These are phyloP conservation scores for Heliconius himera DNA, from an alignment of 1,140 invertebrate genomes.

Conservation along the genomic window DNA sequence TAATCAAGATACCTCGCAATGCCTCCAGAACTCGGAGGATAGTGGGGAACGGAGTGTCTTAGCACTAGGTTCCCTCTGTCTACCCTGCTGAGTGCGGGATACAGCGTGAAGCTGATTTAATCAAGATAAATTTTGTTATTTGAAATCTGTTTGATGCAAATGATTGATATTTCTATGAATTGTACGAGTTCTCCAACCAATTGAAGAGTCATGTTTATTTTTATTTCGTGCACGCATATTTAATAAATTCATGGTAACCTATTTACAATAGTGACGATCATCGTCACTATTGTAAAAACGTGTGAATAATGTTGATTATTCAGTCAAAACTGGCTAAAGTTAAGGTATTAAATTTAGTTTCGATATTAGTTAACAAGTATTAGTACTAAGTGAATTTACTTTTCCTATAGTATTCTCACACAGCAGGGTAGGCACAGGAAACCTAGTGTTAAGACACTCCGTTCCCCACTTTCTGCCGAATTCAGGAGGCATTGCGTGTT, in stretches of 20 bases:
- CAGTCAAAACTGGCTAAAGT: not conserved
- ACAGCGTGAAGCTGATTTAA: no score
- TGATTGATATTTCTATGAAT: not conserved
- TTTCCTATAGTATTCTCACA: not conserved
- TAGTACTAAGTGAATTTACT: not conserved
- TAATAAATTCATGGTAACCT: not conserved
- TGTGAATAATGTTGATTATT: not conserved
- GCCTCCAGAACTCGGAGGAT: no score
- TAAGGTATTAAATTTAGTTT: not conserved
- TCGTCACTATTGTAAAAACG: not conserved
- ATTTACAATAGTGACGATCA: not conserved
- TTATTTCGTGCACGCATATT: not conserved
- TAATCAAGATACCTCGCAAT: no score
- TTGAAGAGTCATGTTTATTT: slow-evolving; percentile 9
- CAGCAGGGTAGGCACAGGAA: no score
- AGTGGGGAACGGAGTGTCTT: no score
- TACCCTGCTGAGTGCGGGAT: no score
- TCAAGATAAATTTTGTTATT: no score
- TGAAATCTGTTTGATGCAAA: not conserved
- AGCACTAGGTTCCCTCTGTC: no score
- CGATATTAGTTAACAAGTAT: not conserved
- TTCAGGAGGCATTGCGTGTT: no score
- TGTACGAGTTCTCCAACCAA: not conserved
- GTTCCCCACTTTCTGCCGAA: no score
- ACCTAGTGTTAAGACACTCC: no score